Conservation (phyloP, 2,797 vertebrate species). For the Hydrocynus forskahlii region DNA sequence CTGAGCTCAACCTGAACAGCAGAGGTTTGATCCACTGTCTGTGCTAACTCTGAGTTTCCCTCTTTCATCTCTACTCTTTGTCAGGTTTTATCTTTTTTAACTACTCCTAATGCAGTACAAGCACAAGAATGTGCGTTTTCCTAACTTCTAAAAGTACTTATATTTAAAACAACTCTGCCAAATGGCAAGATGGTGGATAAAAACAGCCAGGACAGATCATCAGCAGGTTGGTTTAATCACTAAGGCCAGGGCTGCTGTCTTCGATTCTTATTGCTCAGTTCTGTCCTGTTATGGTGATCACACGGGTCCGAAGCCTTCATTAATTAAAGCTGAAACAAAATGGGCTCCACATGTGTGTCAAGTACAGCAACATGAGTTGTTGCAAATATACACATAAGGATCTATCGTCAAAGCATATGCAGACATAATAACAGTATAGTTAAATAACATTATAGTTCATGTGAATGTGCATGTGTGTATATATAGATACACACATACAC, state of each 20-base stretch:
- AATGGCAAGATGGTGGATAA: neutral
- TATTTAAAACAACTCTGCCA: neutral
- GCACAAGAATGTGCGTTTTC: neutral
- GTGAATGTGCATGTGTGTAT: too few species aligned
- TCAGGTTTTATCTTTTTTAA: neutral
- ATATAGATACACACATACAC: too few species aligned
- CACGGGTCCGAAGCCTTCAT: neutral
- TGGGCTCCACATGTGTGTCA: neutral
- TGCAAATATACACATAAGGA: neutral
- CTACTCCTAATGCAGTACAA: neutral
- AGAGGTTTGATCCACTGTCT: slow-evolving; percentile 6
- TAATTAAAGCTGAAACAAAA: neutral
- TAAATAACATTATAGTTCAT: neutral
- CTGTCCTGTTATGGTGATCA: neutral
- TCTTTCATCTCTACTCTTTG: neutral
- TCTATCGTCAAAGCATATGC: too few species aligned
- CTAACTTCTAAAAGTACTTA: neutral
- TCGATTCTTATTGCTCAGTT: neutral
- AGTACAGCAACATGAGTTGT: neutral
- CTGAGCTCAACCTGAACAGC: slow-evolving; percentile 20
- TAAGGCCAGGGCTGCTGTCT: neutral
- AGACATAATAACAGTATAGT: too few species aligned
- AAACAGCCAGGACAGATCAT: neutral
- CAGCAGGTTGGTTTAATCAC: neutral
- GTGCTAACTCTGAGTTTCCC: slow-evolving; percentile 6